Evolutionary conservation across 2,797 vertebrate genomes (phyloP).

Genomic region (Rhinophrynus dorsalis): DNA sequence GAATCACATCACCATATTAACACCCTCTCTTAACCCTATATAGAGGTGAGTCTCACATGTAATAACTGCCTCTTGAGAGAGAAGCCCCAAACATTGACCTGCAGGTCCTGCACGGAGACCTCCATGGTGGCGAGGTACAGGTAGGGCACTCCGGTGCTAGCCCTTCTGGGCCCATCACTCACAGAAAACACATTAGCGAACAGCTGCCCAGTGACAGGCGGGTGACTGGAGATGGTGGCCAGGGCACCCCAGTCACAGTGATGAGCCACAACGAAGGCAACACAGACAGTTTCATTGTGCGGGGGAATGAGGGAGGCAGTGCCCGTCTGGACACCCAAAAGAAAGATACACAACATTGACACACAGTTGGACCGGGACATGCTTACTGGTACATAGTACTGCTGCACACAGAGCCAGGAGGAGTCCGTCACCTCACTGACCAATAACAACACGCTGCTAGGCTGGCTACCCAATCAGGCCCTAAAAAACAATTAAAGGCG

Average conservation of each 20-base stretch:
- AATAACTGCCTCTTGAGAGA: no score
- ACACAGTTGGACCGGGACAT: no score
- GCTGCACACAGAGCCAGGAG: no score
- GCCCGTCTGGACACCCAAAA: background rate
- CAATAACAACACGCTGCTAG: no score
- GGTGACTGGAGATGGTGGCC: slow-evolving; percentile 81
- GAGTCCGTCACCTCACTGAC: no score
- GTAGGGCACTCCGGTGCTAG: slow-evolving; percentile 81
- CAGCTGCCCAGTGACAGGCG: slow-evolving; percentile 74
- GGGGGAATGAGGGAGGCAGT: slow-evolving; percentile 70
- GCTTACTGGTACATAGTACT: no score
- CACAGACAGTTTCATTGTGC: slow-evolving; percentile 82
- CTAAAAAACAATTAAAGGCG: no score
- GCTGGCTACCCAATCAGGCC: no score
- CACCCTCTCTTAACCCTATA: no score
- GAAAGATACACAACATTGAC: no score
- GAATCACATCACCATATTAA: no score
- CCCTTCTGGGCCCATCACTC: slow-evolving; percentile 77
- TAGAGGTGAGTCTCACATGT: no score
- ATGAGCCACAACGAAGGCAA: slow-evolving; percentile 86
- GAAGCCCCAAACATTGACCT: slow-evolving; percentile 74
- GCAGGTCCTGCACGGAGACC: slow-evolving; percentile 82
- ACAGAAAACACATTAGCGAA: slow-evolving; percentile 89
- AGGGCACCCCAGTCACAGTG: slow-evolving; percentile 86
- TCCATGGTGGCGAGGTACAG: slow-evolving; percentile 88